phyloP scores from a whole-genome alignment of 2,113 vertebrate species.

The Rhombomys opimus region DNA sequence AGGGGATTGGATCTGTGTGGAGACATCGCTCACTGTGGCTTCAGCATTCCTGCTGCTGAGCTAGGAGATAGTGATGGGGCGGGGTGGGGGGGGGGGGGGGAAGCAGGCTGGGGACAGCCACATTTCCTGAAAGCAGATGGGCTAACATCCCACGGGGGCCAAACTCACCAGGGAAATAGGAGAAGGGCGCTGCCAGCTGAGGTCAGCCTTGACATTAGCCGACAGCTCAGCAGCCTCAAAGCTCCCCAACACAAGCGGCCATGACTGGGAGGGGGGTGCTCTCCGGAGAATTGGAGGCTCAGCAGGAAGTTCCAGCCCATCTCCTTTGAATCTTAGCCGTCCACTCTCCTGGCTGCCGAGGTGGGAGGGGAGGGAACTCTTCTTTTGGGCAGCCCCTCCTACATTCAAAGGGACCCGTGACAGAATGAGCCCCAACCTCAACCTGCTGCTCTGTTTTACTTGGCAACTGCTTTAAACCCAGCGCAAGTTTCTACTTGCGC shows the following conservation, averaged over 20 bases:
- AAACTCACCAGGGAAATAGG: conserved; percentile 49
- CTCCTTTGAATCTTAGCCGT: not conserved
- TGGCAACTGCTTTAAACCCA: not conserved
- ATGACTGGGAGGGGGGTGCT: not conserved
- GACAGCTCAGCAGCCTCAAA: conserved; percentile 35
- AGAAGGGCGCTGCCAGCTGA: conserved; percentile 53
- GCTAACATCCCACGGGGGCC: conserved; percentile 46
- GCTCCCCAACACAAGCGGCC: not conserved
- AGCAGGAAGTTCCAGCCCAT: not conserved
- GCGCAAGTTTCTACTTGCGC: conserved; percentile 50
- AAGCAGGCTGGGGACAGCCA: not conserved
- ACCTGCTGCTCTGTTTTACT: not conserved
- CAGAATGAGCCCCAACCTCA: not conserved
- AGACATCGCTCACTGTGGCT: conserved; percentile 27
- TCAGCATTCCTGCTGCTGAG: not conserved
- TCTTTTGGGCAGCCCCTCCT: not conserved
- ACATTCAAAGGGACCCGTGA: not conserved
- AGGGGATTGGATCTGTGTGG: conserved; percentile 54
- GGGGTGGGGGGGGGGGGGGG: accelerated
- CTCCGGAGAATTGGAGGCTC: not conserved
- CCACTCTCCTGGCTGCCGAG: too few species aligned
- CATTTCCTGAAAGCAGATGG: conserved; percentile 70
- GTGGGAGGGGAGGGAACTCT: not conserved
- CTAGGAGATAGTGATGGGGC: conserved; percentile 33
- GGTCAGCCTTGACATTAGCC: conserved; percentile 61